Conservation (phyloP, 1,140 invertebrate species). For the Temnothorax curvispinosus region DNA sequence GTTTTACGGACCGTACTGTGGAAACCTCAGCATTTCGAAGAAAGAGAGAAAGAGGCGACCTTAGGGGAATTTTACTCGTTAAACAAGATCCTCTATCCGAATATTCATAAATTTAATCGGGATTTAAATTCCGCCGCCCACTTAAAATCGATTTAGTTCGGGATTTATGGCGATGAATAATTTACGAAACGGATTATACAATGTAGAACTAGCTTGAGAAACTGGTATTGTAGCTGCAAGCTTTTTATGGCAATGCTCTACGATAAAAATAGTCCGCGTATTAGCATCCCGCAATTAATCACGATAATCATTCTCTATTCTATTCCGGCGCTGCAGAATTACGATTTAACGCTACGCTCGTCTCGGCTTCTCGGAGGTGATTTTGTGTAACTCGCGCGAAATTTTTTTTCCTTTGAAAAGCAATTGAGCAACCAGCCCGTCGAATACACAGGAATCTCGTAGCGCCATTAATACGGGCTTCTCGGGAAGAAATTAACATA, state of each 20-base stretch:
- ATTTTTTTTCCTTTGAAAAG: neutral
- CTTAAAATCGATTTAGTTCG: slow-evolving; percentile 7
- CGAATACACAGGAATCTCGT: neutral
- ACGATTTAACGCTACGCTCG: too few relatives aligned
- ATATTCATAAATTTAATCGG: slow-evolving; percentile 14
- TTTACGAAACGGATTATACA: slow-evolving; percentile 23
- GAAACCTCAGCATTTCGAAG: neutral
- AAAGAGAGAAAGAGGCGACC: neutral
- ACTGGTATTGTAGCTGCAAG: neutral
- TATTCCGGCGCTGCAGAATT: neutral
- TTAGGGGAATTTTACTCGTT: slow-evolving; percentile 15
- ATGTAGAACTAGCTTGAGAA: neutral
- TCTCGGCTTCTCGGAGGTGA: neutral
- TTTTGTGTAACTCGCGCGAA: neutral
- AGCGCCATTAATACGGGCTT: neutral
- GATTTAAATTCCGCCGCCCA: neutral
- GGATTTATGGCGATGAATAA: slow-evolving; percentile 32
- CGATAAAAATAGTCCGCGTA: neutral
- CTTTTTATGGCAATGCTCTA: neutral
- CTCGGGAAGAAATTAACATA: slow-evolving; percentile 17
- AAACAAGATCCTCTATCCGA: neutral
- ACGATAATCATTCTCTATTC: neutral
- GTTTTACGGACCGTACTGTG: neutral
- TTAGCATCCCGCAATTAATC: neutral
- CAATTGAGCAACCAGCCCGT: neutral